Conservation (phyloP, 2,113 vertebrate genomes). For the Corapipo altera region DNA sequence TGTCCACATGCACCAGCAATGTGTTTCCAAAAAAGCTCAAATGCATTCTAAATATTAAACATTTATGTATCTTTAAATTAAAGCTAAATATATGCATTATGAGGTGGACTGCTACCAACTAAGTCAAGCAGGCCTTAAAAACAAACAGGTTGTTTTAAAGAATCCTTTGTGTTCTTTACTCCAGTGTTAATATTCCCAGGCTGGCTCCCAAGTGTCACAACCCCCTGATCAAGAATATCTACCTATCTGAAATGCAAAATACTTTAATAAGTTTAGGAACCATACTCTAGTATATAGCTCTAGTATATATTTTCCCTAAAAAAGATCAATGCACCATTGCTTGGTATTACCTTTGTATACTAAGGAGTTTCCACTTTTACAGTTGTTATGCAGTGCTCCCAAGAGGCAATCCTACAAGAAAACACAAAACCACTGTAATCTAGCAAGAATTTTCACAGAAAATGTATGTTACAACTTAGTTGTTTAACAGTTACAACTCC, state of each 20-base stretch:
- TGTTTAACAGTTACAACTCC: background rate
- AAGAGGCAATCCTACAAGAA: constrained; percentile 54
- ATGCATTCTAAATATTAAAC: background rate
- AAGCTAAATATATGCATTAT: background rate
- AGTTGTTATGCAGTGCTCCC: background rate
- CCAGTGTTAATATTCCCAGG: background rate
- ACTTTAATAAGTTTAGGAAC: background rate
- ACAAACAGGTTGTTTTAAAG: background rate
- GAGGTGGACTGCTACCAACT: background rate
- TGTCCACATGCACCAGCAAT: background rate
- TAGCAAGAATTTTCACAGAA: background rate
- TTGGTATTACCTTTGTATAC: constrained; percentile 59
- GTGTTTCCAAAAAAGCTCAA: background rate
- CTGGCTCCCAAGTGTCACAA: background rate
- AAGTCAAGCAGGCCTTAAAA: background rate
- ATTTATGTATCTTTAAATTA: background rate
- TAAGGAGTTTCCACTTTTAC: background rate
- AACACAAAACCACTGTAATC: background rate
- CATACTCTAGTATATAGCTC: background rate
- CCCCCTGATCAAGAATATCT: background rate
- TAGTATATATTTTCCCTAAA: background rate
- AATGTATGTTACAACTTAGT: background rate
- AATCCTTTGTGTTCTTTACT: background rate
- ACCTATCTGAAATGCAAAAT: background rate
- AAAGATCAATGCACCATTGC: background rate